phyloP scores from a whole-genome alignment of 2,113 vertebrate genomes.

The Pao palembangensis region DNA sequence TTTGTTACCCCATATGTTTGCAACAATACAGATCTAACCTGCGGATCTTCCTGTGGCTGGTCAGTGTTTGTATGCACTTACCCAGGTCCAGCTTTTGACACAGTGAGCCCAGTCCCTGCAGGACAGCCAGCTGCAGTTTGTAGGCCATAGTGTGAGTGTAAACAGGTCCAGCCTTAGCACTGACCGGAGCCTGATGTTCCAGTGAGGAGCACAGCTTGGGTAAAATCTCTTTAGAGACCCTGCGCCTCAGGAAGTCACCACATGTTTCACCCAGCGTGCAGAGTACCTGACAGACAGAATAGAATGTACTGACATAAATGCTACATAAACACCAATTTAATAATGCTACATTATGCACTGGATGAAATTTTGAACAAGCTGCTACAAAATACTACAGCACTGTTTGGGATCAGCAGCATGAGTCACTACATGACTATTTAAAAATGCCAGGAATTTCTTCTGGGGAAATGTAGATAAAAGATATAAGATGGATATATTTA shows the following conservation, averaged over 20 bases:
- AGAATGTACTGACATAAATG: background rate
- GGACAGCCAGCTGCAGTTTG: slow-evolving; percentile 87
- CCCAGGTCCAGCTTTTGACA: slow-evolving; percentile 84
- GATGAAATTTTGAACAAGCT: slow-evolving; percentile 5
- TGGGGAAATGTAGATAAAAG: background rate
- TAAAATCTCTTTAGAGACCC: slow-evolving; percentile 88
- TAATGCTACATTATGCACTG: background rate
- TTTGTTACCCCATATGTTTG: background rate
- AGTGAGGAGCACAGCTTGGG: slow-evolving; percentile 82
- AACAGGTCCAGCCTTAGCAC: slow-evolving; percentile 81
- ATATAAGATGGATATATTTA: background rate
- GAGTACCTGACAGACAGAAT: slow-evolving; percentile 77
- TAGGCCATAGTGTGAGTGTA: slow-evolving; percentile 86
- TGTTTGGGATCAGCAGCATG: background rate
- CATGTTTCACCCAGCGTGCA: slow-evolving; percentile 80
- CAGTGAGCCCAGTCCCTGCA: slow-evolving; percentile 87
- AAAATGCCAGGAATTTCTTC: background rate
- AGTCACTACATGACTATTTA: background rate
- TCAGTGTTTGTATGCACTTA: slow-evolving; percentile 58
- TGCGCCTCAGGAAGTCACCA: slow-evolving; percentile 85
- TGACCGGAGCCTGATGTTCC: slow-evolving; percentile 80
- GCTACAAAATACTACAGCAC: background rate
- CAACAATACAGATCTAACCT: background rate
- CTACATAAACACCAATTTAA: background rate
- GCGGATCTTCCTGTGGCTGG: background rate